A percentile compares a stretch with the other conserved stretches of the same genome.
phyloP scores from a whole-genome alignment of 2,888 invertebrate genomes.

The Hypolimnas misippus region DNA sequence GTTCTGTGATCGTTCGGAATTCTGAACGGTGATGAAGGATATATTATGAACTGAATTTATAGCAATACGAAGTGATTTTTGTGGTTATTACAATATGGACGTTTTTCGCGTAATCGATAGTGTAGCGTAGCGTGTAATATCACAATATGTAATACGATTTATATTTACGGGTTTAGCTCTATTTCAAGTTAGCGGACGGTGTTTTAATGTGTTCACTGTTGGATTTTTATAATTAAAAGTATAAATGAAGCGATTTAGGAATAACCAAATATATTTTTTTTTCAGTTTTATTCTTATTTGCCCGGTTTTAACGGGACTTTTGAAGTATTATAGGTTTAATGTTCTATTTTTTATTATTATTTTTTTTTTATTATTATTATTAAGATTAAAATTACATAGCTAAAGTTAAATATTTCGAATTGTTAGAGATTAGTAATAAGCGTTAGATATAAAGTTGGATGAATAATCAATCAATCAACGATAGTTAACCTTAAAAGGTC shows the following conservation, averaged over 20 bases:
- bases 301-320: constrained; percentile 79
- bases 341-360: constrained; percentile 50
- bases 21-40: constrained; percentile 37
- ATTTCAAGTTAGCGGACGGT: constrained; percentile 71
- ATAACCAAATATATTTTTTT: constrained; percentile 72
- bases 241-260: constrained; percentile 57
- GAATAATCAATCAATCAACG: constrained; percentile 64
- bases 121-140: constrained; percentile 50
- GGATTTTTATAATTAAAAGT: constrained; percentile 61
- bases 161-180: constrained; percentile 80
- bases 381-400: constrained; percentile 59
- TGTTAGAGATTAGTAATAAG: constrained; percentile 63
- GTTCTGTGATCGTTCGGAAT: constrained; percentile 22
- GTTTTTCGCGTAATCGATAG: constrained; percentile 46
- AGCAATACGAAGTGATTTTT: constrained; percentile 48
- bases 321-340: constrained; percentile 77
- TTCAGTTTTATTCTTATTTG: constrained; percentile 42
- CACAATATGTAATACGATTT: constrained; percentile 68
- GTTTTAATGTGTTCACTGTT: constrained; percentile 79
- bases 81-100: constrained; percentile 43
- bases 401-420: constrained; percentile 66
- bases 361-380: constrained; percentile 45
- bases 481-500: constrained; percentile 80
- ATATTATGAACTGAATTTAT: constrained; percentile 46
- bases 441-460: constrained; percentile 53